Evolutionary conservation across 2,113 vertebrate species (phyloP), one percentile per base, ranked within the genome.

Genomic region (Phrynosoma blainvillii): DNA sequence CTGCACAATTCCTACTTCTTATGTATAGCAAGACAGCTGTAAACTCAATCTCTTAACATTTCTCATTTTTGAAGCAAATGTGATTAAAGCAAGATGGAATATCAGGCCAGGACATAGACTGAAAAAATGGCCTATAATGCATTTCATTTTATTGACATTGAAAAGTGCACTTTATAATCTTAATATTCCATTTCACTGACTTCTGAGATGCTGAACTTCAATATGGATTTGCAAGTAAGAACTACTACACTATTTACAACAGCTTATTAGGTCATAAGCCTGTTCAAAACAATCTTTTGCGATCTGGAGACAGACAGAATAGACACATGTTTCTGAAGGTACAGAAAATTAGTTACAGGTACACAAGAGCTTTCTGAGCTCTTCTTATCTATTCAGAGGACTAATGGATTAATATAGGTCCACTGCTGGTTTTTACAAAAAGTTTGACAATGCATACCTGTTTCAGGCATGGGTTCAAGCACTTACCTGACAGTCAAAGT

Each of bases 401-500:
- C 25, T 56, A 81, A 74, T 20, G 16, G 20, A 10, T 47, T 12
- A 23, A 12, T 14, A 59, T n/a, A 76, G 54, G 54, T 36, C 47
- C 42, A 68, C 6, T 70, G 21, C 13, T 20, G 2, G 32, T 82
- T 75, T 70, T 23, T n/a, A 82, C 16, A 30, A 36, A 40, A 74
- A 91, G 6, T 8, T 62, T 89, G 36, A 23, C 21, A 77, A 74
- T 84, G 84, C 32, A 56, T 12, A 68, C 62, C 75, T 87, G 89
- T 75, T 42, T n/a, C 78, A 79, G 30, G 59, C 59, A 14, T 40
- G n/a, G 76, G 71, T 71, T 76, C 62, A 77, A 0, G 1, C 23
- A 84, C 87, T 97, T 96, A 98, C 98, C 98, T 98, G 98, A 93
- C 98, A 99, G 94, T 99, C 97, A 59, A 99, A 98, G 94, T 99